phyloP scores from a whole-genome alignment of 2,113 vertebrate species.

The Ailuropoda melanoleuca region DNA sequence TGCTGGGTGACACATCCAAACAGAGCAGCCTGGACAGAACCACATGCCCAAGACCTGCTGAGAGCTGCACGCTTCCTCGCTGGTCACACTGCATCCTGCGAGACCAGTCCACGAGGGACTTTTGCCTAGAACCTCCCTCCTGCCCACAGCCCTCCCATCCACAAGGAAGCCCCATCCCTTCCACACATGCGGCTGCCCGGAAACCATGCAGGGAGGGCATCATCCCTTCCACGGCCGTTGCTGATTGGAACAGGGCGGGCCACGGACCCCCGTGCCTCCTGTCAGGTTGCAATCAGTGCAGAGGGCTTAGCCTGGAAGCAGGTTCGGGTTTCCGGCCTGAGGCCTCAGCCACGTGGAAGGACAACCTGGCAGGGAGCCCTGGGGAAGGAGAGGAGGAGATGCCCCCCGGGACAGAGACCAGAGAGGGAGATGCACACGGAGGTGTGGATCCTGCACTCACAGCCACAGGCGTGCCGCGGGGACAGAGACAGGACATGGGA shows the following conservation, averaged over 20 bases:
- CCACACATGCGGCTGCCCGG: accelerated
- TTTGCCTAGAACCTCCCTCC: not conserved
- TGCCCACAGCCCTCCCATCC: accelerated
- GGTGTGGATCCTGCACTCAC: accelerated
- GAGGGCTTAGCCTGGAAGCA: not conserved
- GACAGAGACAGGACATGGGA: accelerated
- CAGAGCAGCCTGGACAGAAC: not conserved
- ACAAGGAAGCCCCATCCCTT: accelerated
- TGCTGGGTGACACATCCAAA: not conserved
- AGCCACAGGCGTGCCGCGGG: accelerated
- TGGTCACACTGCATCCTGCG: accelerated
- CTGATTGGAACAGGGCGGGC: not conserved
- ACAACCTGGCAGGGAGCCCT: not conserved
- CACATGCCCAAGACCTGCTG: accelerated
- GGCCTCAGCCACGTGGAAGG: not conserved
- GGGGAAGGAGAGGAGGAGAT: not conserved
- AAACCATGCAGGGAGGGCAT: accelerated
- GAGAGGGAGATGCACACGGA: accelerated
- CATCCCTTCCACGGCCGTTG: accelerated
- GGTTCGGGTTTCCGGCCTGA: too few relatives aligned
- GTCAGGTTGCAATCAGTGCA: too few relatives aligned
- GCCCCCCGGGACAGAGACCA: accelerated
- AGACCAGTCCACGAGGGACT: accelerated
- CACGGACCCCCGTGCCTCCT: accelerated
- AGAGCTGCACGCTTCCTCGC: accelerated